Evolutionary conservation across 2,113 vertebrate genomes (phyloP), one percentile per base, ranked within the genome.

Genomic region (Archocentrus centrarchus): DNA sequence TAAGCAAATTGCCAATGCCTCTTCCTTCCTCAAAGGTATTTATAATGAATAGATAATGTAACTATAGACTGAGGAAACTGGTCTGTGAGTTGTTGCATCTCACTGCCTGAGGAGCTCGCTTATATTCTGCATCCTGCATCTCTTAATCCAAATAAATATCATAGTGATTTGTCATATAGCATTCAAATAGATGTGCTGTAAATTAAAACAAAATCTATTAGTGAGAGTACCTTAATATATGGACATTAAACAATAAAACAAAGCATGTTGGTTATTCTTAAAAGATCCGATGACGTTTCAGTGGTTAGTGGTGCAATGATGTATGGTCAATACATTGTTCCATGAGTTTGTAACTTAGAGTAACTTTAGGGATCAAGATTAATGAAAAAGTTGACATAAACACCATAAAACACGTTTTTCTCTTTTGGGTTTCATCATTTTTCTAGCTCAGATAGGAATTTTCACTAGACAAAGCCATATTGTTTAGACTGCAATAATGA

Each of bases 401-500:
- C 84, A 87, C 55, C 61, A 27, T 47, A 14, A 62, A 81, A 68
- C 17, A 2, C 30, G 22, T 83, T 90, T 78, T 85, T 22, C 57
- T 62, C 81, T 86, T 61, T 32, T 39, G 75, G 86, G 89, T 22
- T 11, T 50, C 20, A 32, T 73, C n/a, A 73, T 73, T 89, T 95
- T 90, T 94, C 89, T 94, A 91, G 93, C 91, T 94, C 93, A 95
- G 92, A 95, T 93, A 88, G 91, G 91, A 92, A 89, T 93, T 94
- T 94, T 94, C 94, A 95, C 93, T 96, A 95, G 95, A 94, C 91
- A 91, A 96, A 96, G 96, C 95, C 95, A 96, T 96, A 96, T 92
- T 89, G 91, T 95, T 95, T 96, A 93, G 92, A 96, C 86, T 88
- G 95, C 95, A 96, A 96, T 96, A 96, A 96, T 94, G 86, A 87